Evolutionary conservation across 2,888 invertebrate species (phyloP).

Genomic region (Timandra comae): DNA sequence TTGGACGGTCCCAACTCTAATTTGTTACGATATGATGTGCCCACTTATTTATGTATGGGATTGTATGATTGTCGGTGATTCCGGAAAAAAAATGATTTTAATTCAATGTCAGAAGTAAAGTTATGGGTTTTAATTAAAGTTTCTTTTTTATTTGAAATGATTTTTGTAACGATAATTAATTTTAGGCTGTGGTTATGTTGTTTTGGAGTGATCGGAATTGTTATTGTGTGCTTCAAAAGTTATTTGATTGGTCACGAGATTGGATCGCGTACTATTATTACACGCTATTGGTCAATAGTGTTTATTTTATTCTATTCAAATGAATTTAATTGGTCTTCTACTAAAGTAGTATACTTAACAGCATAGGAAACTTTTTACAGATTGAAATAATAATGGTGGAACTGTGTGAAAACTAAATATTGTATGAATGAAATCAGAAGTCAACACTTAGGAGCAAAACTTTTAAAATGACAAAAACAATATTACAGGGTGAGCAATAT

Average conservation of each 20-base stretch:
- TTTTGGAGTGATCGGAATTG: conserved; percentile 5
- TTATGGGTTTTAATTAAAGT: conserved; percentile 19
- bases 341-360: too few species aligned
- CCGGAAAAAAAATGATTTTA: conserved; percentile 11
- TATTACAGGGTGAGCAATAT: too few species aligned
- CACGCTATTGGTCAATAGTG: background rate
- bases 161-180: conserved; percentile 15
- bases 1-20: conserved; percentile 32
- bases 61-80: conserved; percentile 5
- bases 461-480: too few species aligned
- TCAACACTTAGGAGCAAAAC: too few species aligned
- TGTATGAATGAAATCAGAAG: too few species aligned
- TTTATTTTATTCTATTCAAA: background rate
- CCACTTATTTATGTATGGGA: conserved; percentile 25
- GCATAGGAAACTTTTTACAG: too few species aligned
- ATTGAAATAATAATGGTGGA: too few species aligned
- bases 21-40: conserved; percentile 27
- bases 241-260: background rate
- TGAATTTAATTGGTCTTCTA: conserved; percentile 1
- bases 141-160: conserved; percentile 6
- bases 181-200: conserved; percentile 16
- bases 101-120: conserved; percentile 11
- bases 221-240: conserved; percentile 1
- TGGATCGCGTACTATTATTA: too few species aligned
- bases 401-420: too few species aligned